Evolutionary conservation across 2,797 vertebrate genomes (phyloP), one percentile per base, ranked within the genome.

Genomic region (Sebastes nivosus): DNA sequence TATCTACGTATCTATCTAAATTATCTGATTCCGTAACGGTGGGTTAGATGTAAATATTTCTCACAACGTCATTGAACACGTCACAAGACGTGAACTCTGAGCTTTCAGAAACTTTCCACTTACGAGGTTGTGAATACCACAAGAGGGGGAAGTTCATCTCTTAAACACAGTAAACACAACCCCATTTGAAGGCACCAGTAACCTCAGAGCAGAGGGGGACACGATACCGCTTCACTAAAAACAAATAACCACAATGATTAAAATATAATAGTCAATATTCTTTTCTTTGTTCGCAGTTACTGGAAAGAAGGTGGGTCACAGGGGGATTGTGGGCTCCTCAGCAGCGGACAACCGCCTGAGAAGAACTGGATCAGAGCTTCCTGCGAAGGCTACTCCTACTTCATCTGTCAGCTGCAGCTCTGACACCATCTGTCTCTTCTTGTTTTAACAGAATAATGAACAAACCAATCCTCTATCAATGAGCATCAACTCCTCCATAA

Each of bases 321-420:
- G 0, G 88, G 71, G 4, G 57, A 90, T 0, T 96, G 95, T 77
- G 95, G 52, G 25, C 11, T 88, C 6, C 80, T 96, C 55, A 29
- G 1, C 8, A 83, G 67, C 11, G 6, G 5, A 1, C 1, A 0
- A 1, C n/a, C 36, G 6, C 0, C 5, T 7, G 16, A 66, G 25
- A 85, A 20, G 34, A 95, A 88, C 92, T 95, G 95, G 95, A 0
- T 12, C 0, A 64, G 0, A 25, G 46, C 6, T 0, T 0, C 59
- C n/a, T 93, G 92, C 34, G 0, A 2, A 0, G 0, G 10, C 4
- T 1, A n/a, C 29, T 66, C 76, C 14, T 93, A 93, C 77, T 96
- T 86, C 93, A 95, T 96, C 91, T 96, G 96, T 76, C 91, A 96
- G 80, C 61, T 73, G 65, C 1, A 34, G 12, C 0, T 80, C 54